Evolutionary conservation across 2,797 vertebrate species (phyloP).

Genomic region (Sarcoramphus papa): DNA sequence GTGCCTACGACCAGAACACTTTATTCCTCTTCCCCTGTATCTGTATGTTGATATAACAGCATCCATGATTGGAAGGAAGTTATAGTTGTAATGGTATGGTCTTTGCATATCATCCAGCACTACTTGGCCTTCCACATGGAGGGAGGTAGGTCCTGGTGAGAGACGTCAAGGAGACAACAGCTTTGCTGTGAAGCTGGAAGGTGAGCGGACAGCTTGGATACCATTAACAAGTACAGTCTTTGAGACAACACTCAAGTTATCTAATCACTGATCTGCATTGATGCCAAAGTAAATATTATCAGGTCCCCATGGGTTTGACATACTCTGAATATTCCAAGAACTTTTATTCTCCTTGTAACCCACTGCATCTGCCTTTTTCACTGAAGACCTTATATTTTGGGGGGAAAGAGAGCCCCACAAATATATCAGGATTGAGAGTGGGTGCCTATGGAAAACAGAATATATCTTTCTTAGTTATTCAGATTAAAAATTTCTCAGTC

Average conservation of each 20-base stretch:
- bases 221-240: background rate
- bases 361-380: background rate
- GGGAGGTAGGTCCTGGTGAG: background rate
- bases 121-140: background rate
- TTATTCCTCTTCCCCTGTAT: background rate
- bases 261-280: background rate
- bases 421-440: rapidly evolving
- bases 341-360: background rate
- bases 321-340: background rate
- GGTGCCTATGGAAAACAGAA: background rate
- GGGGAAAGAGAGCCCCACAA: background rate
- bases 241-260: background rate
- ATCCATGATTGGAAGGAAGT: background rate
- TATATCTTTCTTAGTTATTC: rapidly evolving
- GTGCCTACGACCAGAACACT: background rate
- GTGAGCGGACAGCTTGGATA: background rate
- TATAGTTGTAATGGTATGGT: rapidly evolving
- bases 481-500: rapidly evolving
- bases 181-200: background rate
- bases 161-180: background rate
- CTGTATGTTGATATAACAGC: background rate
- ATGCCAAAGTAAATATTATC: background rate
- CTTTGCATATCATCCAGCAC: background rate
- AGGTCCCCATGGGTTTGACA: background rate
- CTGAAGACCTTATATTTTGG: background rate